Conservation (phyloP, 2,113 vertebrate species). For the Amblyopsis rosae region DNA sequence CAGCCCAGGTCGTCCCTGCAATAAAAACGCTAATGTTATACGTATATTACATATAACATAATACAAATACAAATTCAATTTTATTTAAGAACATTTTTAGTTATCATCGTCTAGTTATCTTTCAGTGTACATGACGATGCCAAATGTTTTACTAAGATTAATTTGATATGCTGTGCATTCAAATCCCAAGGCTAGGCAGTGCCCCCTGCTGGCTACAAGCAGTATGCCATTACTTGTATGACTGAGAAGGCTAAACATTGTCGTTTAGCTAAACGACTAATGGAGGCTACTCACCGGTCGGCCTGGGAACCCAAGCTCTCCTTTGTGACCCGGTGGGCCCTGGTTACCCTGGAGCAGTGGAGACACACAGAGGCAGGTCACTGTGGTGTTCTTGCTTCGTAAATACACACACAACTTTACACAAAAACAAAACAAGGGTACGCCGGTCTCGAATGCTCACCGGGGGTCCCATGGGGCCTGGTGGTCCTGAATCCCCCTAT, state of each 20-base stretch:
- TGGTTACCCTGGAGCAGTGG: constrained; percentile 76
- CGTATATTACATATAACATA: not conserved
- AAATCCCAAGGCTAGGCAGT: no score
- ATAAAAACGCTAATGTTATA: not conserved
- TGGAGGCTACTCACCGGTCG: constrained; percentile 82
- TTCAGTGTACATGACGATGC: no score
- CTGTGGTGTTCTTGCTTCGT: not conserved
- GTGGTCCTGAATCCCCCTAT: constrained; percentile 67
- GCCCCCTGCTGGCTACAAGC: no score
- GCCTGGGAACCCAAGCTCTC: constrained; percentile 94
- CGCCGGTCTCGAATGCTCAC: constrained; percentile 48
- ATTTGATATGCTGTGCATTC: no score
- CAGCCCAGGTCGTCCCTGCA: constrained; percentile 90
- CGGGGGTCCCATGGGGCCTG: constrained; percentile 68
- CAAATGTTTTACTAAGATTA: no score
- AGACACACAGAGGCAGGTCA: not conserved
- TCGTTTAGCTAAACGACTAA: no score
- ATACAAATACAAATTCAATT: not conserved
- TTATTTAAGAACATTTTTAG: no score
- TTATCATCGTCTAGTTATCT: no score
- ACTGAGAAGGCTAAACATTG: no score
- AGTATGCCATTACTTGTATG: no score
- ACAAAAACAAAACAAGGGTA: not conserved
- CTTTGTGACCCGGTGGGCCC: constrained; percentile 84
- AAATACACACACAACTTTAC: not conserved